A percentile compares a stretch with the other conserved stretches of the same genome.
phyloP scores from a whole-genome alignment of 2,888 invertebrate genomes.

The Pseudococcus longispinus region DNA sequence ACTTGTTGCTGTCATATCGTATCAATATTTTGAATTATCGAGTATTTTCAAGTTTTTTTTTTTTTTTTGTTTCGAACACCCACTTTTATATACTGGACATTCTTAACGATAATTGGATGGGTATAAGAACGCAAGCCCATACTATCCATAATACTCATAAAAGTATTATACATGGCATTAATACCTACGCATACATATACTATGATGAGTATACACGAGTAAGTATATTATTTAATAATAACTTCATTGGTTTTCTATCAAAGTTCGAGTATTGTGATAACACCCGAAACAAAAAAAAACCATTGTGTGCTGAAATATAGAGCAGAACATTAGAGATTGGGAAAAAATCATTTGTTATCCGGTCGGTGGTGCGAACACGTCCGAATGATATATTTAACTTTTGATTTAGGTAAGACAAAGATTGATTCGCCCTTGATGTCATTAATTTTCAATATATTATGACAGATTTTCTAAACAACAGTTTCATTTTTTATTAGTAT shows the following conservation, averaged over 20 bases:
- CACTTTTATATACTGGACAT: neutral
- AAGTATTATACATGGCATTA: neutral
- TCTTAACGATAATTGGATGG: neutral
- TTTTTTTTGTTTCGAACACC: neutral
- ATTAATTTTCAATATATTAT: constrained; percentile 25
- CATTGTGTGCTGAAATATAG: neutral
- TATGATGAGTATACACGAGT: no score
- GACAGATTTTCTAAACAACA: constrained; percentile 21
- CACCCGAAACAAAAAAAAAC: neutral
- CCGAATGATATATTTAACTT: constrained; percentile 29
- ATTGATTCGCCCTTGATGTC: constrained; percentile 35
- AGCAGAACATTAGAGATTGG: neutral
- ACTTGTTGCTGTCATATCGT: neutral
- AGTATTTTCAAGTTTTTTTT: neutral
- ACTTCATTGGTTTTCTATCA: neutral
- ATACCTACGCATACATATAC: no score
- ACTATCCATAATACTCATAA: neutral
- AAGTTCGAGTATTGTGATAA: neutral
- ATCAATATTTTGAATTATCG: neutral
- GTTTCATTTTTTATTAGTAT: constrained; percentile 20
- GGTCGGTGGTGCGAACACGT: constrained; percentile 11
- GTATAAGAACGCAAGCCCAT: neutral
- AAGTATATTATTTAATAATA: neutral
- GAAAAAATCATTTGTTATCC: constrained; percentile 27
- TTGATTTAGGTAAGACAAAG: constrained; percentile 25